Evolutionary conservation across 2,797 vertebrate species (phyloP), one percentile per base, ranked within the genome.

Genomic region (Myotis vivesi): DNA sequence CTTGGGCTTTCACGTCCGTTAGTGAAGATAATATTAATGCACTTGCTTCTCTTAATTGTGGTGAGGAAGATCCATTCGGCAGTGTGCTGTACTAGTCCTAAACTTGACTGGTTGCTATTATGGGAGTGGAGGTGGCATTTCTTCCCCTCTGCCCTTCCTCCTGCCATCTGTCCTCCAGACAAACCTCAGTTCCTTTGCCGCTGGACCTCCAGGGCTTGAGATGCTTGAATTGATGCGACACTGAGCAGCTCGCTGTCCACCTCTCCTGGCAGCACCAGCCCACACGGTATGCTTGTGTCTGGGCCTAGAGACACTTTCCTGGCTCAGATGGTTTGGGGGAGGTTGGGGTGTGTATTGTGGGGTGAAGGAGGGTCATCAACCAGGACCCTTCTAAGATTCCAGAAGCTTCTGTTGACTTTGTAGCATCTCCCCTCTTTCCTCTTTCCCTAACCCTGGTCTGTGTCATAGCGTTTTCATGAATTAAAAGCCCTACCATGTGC

Each of bases 241-340:
- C 28, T 2, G 8, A 89, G 20, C 46, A 10, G 23, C 0, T 12
- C n/a, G 75, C 55, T 51, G 8, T 15, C 36, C 6, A 22, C 19
- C 1, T n/a, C 13, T 10, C 79, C 1, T 11, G 79, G 28, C 7
- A 28, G 53, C 11, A 5, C 17, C 2, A 3, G 33, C 22, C 53
- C 30, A 17, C 20, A 49, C 2, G 0, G 11, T 5, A 0, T 0
- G 1, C 76, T 64, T 66, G 10, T 0, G 3, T n/a, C 10, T 23
- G 41, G 53, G 12, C 84, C 66, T 22, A 0, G 1, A 19, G 71
- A 11, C 8, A 3, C 30, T 53, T 87, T 87, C 80, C 72, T 4
- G 5, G 17, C 41, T 68, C n/a, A n/a, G 44, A 71, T 0, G 1
- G n/a, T 57, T 33, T 53, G 38, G 57, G n/a, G n/a, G 82, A 20